Percentiles rank a stretch among this genome's conserved stretches.
Conservation (phyloP, 1,140 invertebrate species). For the Anoplophora glabripennis region DNA sequence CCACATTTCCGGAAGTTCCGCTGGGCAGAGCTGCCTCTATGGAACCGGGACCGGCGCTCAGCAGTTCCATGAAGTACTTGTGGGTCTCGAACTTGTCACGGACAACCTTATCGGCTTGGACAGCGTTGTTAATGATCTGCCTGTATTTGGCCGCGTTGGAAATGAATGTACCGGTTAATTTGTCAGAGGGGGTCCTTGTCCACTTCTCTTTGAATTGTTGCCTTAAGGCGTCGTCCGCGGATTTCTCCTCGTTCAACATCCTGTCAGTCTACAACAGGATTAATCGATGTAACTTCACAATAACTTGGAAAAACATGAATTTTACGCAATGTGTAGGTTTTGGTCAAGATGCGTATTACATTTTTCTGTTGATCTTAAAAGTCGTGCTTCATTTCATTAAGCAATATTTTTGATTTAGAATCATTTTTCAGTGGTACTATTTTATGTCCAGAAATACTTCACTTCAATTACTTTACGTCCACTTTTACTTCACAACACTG, state of each 20-base stretch:
- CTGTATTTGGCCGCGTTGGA: slow-evolving; percentile 88
- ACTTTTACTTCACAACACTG: too few species aligned
- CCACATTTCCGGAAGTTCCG: slow-evolving; percentile 51
- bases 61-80: slow-evolving; percentile 72
- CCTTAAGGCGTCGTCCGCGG: slow-evolving; percentile 84
- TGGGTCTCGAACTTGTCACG: slow-evolving; percentile 83
- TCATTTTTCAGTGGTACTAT: too few species aligned
- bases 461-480: too few species aligned
- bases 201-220: slow-evolving; percentile 89
- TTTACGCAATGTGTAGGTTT: too few species aligned
- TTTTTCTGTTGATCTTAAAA: too few species aligned
- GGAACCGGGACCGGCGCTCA: slow-evolving; percentile 71
- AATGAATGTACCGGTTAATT: slow-evolving; percentile 85
- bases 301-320: too few species aligned
- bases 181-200: slow-evolving; percentile 83
- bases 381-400: too few species aligned
- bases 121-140: slow-evolving; percentile 88
- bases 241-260: slow-evolving; percentile 87
- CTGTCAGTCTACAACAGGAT: slow-evolving; percentile 72
- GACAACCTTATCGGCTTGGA: slow-evolving; percentile 69
- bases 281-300: too few species aligned
- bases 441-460: too few species aligned
- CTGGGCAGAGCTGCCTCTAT: slow-evolving; percentile 64
- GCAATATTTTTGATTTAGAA: too few species aligned
- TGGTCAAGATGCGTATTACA: too few species aligned